Evolutionary conservation across 30 jellyfish, hydroid and myxozoan species (phyloP).

Genomic region (Hydractinia symbiolongicarpus): DNA sequence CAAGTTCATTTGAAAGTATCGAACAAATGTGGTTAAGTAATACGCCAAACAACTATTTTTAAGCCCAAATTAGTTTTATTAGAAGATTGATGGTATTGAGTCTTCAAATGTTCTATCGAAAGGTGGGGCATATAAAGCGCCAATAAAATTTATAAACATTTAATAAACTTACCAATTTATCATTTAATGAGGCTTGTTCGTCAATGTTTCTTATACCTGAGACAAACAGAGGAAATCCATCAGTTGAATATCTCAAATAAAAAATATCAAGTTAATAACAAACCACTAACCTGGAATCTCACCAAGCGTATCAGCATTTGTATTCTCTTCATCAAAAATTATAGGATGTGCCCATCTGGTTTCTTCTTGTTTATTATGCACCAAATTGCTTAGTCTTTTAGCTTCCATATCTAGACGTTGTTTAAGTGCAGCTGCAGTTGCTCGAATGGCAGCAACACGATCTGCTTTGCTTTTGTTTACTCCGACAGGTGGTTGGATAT

Average conservation of each 20-base stretch:
- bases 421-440: conserved; percentile 75
- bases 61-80: not conserved
- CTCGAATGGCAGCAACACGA: conserved; percentile 80
- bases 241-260: conserved; percentile 50
- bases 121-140: too few species aligned
- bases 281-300: conserved; percentile 27
- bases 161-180: conserved; percentile 41
- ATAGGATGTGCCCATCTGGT: not conserved
- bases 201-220: conserved; percentile 60
- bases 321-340: conserved; percentile 10
- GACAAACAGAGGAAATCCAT: not conserved
- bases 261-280: not conserved
- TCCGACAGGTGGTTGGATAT: not conserved
- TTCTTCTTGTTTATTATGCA: conserved; percentile 14
- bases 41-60: not conserved
- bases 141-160: not conserved
- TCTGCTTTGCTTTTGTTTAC: conserved; percentile 51
- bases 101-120: not conserved
- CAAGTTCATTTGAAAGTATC: too few species aligned
- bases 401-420: conserved; percentile 81
- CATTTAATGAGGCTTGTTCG: conserved; percentile 47
- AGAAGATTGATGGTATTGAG: not conserved
- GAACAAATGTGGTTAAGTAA: too few species aligned
- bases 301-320: conserved; percentile 41
- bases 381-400: conserved; percentile 42